Evolutionary conservation across 2,113 vertebrate genomes (phyloP).

Genomic region (Apaloderma vittatum): DNA sequence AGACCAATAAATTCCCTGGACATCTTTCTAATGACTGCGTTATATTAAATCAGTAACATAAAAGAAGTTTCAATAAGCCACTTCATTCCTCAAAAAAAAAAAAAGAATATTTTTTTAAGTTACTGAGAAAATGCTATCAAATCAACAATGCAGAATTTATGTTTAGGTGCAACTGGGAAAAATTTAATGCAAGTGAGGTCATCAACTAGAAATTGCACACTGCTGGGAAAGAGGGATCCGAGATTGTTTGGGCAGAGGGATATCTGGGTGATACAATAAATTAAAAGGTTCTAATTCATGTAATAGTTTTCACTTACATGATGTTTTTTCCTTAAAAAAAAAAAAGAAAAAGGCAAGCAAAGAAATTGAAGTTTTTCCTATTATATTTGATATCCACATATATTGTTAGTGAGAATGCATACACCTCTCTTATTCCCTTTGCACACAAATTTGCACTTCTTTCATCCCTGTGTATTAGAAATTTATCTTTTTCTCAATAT

Average conservation of each 20-base stretch:
- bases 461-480: background rate
- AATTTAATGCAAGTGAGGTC: background rate
- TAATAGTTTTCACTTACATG: background rate
- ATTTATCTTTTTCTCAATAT: background rate
- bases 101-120: background rate
- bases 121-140: background rate
- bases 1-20: background rate
- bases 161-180: background rate
- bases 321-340: background rate
- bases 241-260: background rate
- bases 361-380: background rate
- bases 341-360: background rate
- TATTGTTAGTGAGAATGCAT: background rate
- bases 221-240: background rate
- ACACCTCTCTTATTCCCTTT: background rate
- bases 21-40: background rate
- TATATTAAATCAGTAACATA: background rate
- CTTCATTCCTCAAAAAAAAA: background rate
- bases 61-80: background rate
- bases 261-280: background rate
- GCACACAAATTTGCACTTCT: background rate
- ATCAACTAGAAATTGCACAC: background rate
- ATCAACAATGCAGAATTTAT: background rate
- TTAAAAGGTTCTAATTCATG: background rate
- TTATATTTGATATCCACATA: background rate